These are phyloP conservation scores for Drosophila ercepeae DNA, from an alignment of 1,140 invertebrate species.

Conservation along the genomic window DNA sequence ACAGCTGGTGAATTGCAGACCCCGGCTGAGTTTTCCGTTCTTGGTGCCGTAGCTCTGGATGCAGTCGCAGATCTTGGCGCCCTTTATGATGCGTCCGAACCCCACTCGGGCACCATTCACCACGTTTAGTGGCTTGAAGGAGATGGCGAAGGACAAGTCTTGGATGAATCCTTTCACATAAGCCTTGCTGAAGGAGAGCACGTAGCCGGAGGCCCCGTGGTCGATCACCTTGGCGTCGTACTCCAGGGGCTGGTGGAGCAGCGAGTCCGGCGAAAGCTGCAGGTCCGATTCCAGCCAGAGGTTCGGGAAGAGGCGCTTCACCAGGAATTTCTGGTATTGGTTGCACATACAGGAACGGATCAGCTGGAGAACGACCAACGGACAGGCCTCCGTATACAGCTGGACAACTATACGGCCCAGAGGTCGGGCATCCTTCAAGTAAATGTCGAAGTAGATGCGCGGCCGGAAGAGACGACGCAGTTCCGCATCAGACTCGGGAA, in stretches of 20 bases:
- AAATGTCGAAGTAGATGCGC: constrained; percentile 61
- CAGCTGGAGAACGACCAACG: constrained; percentile 65
- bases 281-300: constrained; percentile 74
- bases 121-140: constrained; percentile 68
- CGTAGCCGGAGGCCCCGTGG: constrained; percentile 45
- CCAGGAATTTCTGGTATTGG: constrained; percentile 33
- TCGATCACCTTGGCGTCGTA: constrained; percentile 69
- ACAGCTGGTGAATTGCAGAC: constrained; percentile 53
- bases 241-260: constrained; percentile 44
- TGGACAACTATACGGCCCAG: constrained; percentile 65
- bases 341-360: constrained; percentile 57
- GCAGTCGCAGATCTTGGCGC: constrained; percentile 62
- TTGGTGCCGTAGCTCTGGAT: constrained; percentile 73
- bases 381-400: constrained; percentile 75
- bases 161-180: constrained; percentile 52
- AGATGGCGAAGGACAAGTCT: constrained; percentile 58
- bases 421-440: constrained; percentile 47
- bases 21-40: constrained; percentile 67
- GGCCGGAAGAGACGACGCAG: constrained; percentile 60
- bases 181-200: constrained; percentile 66
- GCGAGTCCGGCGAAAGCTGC: constrained; percentile 15
- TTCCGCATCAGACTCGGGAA: constrained; percentile 39
- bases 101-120: constrained; percentile 68
- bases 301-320: constrained; percentile 59
- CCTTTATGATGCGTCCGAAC: constrained; percentile 61